phyloP scores from a whole-genome alignment of 1,140 invertebrate species.

The Amyelois transitella region DNA sequence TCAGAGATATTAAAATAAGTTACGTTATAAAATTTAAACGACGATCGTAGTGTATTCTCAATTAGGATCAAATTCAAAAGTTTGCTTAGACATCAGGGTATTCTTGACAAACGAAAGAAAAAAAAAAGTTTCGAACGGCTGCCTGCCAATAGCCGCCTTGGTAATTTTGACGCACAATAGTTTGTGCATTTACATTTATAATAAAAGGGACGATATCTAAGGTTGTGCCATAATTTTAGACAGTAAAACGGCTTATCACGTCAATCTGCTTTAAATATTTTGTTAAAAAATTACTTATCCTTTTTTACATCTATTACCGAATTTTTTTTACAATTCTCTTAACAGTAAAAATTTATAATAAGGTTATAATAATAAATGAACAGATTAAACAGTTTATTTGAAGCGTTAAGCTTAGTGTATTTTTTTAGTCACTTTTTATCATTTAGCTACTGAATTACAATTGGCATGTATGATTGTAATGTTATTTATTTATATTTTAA shows the following conservation, averaged over 20 bases:
- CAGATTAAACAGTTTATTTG: neutral
- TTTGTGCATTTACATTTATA: too few species aligned
- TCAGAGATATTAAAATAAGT: too few species aligned
- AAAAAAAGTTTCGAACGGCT: too few species aligned
- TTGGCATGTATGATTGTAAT: slow-evolving; percentile 20
- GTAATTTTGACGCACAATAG: too few species aligned
- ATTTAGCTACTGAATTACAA: slow-evolving; percentile 6
- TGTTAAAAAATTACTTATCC: neutral
- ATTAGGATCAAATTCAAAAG: too few species aligned
- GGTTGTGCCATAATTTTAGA: neutral
- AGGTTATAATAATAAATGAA: neutral
- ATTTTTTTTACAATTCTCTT: neutral
- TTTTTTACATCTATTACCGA: neutral
- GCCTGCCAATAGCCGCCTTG: too few species aligned
- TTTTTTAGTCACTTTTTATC: neutral
- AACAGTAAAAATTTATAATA: too few species aligned
- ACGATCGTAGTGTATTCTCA: too few species aligned
- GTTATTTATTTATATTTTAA: slow-evolving; percentile 34
- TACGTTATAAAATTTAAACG: too few species aligned
- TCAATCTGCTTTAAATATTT: neutral
- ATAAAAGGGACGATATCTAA: too few species aligned
- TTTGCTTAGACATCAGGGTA: too few species aligned
- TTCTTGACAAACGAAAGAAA: too few species aligned
- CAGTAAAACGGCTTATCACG: neutral
- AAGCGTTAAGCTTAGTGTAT: neutral